These are phyloP conservation scores for Melinaea menophilus DNA, from an alignment of 2,888 invertebrate species.

Conservation along the genomic window DNA sequence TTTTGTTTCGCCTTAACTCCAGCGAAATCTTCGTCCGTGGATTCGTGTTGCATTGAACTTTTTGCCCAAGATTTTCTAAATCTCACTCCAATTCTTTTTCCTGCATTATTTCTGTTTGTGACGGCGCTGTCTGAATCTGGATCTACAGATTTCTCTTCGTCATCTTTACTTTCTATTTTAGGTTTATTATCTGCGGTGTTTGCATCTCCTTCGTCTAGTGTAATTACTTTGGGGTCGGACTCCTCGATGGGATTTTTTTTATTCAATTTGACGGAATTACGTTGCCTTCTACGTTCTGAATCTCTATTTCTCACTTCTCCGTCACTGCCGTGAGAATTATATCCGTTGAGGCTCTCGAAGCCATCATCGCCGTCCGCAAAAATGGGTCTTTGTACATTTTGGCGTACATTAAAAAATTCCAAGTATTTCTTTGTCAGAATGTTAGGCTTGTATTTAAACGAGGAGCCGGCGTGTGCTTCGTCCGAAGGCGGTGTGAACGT, in stretches of 20 bases:
- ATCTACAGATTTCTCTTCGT: conserved; percentile 63
- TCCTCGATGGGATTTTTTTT: conserved; percentile 16
- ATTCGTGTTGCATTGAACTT: conserved; percentile 50
- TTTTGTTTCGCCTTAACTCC: conserved; percentile 57
- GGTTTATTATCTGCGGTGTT: conserved; percentile 10
- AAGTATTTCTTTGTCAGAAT: conserved; percentile 67
- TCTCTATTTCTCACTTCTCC: conserved; percentile 50
- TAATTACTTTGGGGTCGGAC: conserved; percentile 18
- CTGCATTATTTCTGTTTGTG: conserved; percentile 52
- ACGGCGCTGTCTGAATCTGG: conserved; percentile 59
- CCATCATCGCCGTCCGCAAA: conserved; percentile 85
- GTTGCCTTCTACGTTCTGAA: conserved; percentile 18
- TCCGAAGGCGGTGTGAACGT: conserved; percentile 70
- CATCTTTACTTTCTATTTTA: conserved; percentile 33
- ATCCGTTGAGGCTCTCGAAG: conserved; percentile 90
- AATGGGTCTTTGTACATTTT: conserved; percentile 49
- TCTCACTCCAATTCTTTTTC: conserved; percentile 60
- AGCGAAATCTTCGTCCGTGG: conserved; percentile 61
- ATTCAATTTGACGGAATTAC: neutral
- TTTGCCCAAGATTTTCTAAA: conserved; percentile 65
- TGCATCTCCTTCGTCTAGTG: conserved; percentile 9
- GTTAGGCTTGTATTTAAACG: conserved; percentile 57
- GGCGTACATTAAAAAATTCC: conserved; percentile 65
- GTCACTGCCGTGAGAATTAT: conserved; percentile 84
- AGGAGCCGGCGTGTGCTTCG: conserved; percentile 50